Evolutionary conservation across 2,113 vertebrate species (phyloP).

Genomic region (Hydrolagus affinis): DNA sequence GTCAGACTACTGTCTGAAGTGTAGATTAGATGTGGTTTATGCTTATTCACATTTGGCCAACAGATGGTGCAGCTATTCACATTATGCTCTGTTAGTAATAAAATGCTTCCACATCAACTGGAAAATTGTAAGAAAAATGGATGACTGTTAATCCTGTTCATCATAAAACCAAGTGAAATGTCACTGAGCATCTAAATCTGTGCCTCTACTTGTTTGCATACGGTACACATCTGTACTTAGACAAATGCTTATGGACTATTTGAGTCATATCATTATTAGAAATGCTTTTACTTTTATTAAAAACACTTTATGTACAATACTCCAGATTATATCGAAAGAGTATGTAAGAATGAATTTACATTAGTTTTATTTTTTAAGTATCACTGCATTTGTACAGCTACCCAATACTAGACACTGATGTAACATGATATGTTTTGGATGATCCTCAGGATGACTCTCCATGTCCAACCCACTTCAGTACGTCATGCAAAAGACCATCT

Average conservation of each 20-base stretch:
- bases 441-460: too few species aligned
- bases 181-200: slow-evolving; percentile 44
- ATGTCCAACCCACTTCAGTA: too few species aligned
- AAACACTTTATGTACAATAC: not conserved
- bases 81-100: slow-evolving; percentile 39
- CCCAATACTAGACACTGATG: too few species aligned
- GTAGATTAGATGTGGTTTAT: slow-evolving; percentile 45
- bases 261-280: too few species aligned
- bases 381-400: too few species aligned
- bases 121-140: slow-evolving; percentile 42
- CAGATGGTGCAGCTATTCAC: slow-evolving; percentile 45
- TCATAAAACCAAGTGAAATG: slow-evolving; percentile 44
- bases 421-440: too few species aligned
- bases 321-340: too few species aligned
- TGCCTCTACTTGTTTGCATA: not conserved
- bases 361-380: too few species aligned
- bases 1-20: slow-evolving; percentile 38
- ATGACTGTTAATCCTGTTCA: slow-evolving; percentile 12
- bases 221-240: not conserved
- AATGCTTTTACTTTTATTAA: not conserved
- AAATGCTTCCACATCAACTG: slow-evolving; percentile 42
- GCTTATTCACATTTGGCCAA: slow-evolving; percentile 51
- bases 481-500: too few species aligned
- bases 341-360: too few species aligned
- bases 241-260: not conserved